A percentile compares a stretch with the other conserved stretches of the same genome.
These are phyloP conservation scores for Himalopsyche kuldschensis DNA, from an alignment of 2,888 invertebrate species.

Conservation along the genomic window DNA sequence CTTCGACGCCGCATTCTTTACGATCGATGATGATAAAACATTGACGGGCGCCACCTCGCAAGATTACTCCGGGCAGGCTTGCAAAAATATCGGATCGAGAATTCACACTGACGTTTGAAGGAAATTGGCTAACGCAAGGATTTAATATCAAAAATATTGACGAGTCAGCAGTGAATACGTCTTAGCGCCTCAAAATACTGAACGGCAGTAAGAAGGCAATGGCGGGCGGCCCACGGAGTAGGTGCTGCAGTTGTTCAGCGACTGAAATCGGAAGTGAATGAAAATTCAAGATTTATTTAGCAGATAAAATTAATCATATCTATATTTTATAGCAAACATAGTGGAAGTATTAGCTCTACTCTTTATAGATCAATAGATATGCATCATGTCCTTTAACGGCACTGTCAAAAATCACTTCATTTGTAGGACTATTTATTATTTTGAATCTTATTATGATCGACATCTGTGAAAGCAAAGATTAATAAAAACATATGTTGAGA, in stretches of 20 bases:
- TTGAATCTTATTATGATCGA: no score
- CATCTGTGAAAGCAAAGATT: no score
- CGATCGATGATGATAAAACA: constrained; percentile 24
- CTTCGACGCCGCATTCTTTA: constrained; percentile 12
- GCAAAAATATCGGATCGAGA: constrained; percentile 27
- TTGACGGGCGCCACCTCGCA: constrained; percentile 12
- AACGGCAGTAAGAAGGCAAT: not conserved
- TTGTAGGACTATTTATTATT: not conserved
- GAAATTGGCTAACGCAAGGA: not conserved
- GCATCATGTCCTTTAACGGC: not conserved
- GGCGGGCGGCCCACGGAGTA: not conserved
- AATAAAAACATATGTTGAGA: no score
- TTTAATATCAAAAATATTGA: not conserved
- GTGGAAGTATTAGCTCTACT: not conserved
- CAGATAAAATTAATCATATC: not conserved
- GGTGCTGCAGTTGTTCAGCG: not conserved
- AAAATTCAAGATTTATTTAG: not conserved
- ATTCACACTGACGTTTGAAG: constrained; percentile 39
- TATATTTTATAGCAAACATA: not conserved
- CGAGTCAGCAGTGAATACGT: not conserved
- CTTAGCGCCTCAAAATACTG: not conserved
- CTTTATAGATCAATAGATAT: not conserved
- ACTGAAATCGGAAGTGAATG: not conserved
- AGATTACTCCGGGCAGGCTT: constrained; percentile 5
- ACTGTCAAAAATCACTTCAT: not conserved